Evolutionary conservation across 2,797 vertebrate genomes (phyloP).

Genomic region (Sphenodon punctatus): DNA sequence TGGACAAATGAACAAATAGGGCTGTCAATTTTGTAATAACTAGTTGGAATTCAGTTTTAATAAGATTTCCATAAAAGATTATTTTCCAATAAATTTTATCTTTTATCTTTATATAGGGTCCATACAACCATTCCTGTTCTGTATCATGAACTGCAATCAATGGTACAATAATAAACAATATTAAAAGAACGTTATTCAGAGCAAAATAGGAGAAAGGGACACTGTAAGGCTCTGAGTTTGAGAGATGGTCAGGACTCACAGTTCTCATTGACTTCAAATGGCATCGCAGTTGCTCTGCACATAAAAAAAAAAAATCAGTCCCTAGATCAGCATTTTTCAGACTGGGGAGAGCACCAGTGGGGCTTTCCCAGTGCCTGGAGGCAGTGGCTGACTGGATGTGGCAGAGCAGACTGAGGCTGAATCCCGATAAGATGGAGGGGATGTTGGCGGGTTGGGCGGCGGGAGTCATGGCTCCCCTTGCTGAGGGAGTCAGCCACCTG

Average conservation of each 20-base stretch:
- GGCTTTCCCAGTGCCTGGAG: too few species aligned
- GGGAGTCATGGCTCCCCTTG: too few species aligned
- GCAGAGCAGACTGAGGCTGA: too few species aligned
- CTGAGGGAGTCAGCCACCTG: too few species aligned
- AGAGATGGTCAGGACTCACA: not conserved
- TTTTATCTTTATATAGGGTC: conserved; percentile 9
- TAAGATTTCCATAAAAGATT: conserved; percentile 29
- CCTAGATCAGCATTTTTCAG: too few species aligned
- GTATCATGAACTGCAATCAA: conserved; percentile 4
- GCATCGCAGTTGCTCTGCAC: not conserved
- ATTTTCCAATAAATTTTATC: conserved; percentile 36
- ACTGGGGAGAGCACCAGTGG: too few species aligned
- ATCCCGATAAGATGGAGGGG: too few species aligned
- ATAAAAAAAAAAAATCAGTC: not conserved
- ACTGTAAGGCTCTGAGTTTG: not conserved
- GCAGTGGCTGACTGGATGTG: too few species aligned
- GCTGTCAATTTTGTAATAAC: conserved; percentile 46
- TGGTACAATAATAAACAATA: conserved; percentile 22
- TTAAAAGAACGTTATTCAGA: not conserved
- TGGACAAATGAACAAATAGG: conserved; percentile 18
- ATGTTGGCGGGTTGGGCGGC: too few species aligned
- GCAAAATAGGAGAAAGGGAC: not conserved
- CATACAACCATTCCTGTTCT: conserved; percentile 19
- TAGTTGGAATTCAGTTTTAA: conserved; percentile 43
- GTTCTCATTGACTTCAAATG: not conserved